Conservation (phyloP, 2,888 invertebrate species). For the Drosophila anceps region DNA sequence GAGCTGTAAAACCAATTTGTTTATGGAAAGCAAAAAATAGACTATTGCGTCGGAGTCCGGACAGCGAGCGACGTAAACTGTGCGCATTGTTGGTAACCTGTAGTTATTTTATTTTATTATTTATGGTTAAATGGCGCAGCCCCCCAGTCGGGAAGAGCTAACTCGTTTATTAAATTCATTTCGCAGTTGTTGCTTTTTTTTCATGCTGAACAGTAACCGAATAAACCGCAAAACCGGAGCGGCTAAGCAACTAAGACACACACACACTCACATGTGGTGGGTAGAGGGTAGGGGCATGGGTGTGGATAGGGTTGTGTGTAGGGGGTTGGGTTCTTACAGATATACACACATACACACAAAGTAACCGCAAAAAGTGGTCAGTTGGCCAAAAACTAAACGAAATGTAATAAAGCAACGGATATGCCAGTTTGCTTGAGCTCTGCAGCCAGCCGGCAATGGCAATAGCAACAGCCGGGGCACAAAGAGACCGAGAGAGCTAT, state of each 20-base stretch:
- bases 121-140: conserved; percentile 76
- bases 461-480: background rate
- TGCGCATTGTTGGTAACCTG: conserved; percentile 76
- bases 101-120: conserved; percentile 79
- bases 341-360: conserved; percentile 49
- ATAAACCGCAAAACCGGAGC: conserved; percentile 55
- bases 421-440: conserved; percentile 74
- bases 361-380: conserved; percentile 79
- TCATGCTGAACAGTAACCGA: conserved; percentile 46
- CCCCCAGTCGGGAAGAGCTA: conserved; percentile 43
- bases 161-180: conserved; percentile 80
- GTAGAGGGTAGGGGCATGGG: background rate
- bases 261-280: conserved; percentile 18
- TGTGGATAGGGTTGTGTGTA: background rate
- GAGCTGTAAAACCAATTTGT: conserved; percentile 76
- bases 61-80: conserved; percentile 53
- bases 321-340: conserved; percentile 3
- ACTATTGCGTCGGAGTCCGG: conserved; percentile 66
- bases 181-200: conserved; percentile 31
- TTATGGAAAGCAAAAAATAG: conserved; percentile 50
- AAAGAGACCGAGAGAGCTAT: conserved; percentile 23
- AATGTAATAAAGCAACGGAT: conserved; percentile 79
- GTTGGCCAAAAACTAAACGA: conserved; percentile 80
- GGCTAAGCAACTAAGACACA: conserved; percentile 59
- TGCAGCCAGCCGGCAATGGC: conserved; percentile 5